Evolutionary conservation across 2,113 vertebrate species (phyloP).

Genomic region (Dunckerocampus dactyliophorus): DNA sequence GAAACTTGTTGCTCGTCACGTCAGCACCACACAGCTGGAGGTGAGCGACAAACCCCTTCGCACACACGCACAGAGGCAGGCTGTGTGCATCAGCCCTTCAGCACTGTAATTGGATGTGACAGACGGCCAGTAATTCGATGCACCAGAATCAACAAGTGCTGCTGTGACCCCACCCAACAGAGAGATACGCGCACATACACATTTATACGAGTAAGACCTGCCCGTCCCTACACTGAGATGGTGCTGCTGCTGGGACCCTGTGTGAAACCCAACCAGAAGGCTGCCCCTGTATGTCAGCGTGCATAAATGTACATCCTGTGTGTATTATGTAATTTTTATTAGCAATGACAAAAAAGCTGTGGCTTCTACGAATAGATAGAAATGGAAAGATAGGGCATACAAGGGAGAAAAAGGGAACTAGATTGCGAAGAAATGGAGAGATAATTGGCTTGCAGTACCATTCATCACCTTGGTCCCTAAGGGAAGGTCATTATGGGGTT

Average conservation of each 20-base stretch:
- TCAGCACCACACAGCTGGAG: conserved; percentile 60
- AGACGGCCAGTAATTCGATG: conserved; percentile 73
- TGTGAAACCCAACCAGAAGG: conserved; percentile 58
- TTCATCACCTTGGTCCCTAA: conserved; percentile 60
- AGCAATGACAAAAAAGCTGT: conserved; percentile 38
- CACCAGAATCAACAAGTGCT: conserved; percentile 69
- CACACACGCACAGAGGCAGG: conserved; percentile 66
- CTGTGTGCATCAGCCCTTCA: conserved; percentile 66
- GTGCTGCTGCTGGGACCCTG: conserved; percentile 39
- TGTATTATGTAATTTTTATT: conserved; percentile 36
- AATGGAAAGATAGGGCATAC: not conserved
- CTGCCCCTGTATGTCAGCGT: conserved; percentile 18
- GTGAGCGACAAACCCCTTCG: conserved; percentile 56
- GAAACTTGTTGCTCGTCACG: conserved; percentile 59
- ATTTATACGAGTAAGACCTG: conserved; percentile 3
- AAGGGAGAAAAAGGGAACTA: conserved; percentile 12
- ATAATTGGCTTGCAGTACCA: conserved; percentile 59
- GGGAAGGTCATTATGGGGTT: conserved; percentile 64
- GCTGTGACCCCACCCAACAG: conserved; percentile 51
- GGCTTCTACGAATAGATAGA: conserved; percentile 28
- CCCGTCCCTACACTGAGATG: conserved; percentile 38
- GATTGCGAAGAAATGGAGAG: conserved; percentile 36
- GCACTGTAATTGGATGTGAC: conserved; percentile 75
- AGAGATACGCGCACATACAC: conserved; percentile 26
- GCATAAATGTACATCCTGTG: conserved; percentile 2